Conservation (phyloP, 2,113 vertebrate genomes). For the Anser brachyrhynchus region DNA sequence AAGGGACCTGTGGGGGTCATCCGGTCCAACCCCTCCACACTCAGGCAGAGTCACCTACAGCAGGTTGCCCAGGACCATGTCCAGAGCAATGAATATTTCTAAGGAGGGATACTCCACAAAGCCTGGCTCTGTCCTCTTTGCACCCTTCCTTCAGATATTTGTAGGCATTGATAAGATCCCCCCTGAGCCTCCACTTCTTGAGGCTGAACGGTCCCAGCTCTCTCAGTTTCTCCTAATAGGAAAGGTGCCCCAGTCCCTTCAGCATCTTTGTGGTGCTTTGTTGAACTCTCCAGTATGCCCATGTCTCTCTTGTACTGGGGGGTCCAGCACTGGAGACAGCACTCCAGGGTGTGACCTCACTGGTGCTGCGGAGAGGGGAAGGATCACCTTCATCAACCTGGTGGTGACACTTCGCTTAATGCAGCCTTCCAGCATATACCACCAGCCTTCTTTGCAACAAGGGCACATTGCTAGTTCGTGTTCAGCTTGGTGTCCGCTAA, state of each 20-base stretch:
- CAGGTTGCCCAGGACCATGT: accelerated
- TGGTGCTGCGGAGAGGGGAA: neutral
- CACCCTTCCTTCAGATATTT: neutral
- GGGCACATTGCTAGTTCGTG: neutral
- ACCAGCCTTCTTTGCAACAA: neutral
- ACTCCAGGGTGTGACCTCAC: neutral
- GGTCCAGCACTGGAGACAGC: neutral
- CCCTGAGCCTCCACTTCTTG: neutral
- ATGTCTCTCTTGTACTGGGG: neutral
- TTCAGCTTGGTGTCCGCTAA: neutral
- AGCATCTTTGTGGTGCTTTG: neutral
- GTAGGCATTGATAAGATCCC: accelerated
- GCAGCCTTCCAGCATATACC: neutral
- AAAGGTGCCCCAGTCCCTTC: neutral
- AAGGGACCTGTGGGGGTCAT: neutral
- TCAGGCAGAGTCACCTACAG: neutral
- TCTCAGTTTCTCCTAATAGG: neutral
- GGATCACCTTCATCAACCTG: neutral
- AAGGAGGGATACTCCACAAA: neutral
- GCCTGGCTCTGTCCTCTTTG: neutral
- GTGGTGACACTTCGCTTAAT: neutral
- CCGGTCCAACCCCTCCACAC: neutral
- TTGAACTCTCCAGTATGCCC: neutral
- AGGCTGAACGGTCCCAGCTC: neutral
- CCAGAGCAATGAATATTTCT: neutral